Percentiles rank a stretch among this genome's conserved stretches.
Evolutionary conservation across 2,888 invertebrate genomes (phyloP).

Genomic region (Nemotelus nigrinus): DNA sequence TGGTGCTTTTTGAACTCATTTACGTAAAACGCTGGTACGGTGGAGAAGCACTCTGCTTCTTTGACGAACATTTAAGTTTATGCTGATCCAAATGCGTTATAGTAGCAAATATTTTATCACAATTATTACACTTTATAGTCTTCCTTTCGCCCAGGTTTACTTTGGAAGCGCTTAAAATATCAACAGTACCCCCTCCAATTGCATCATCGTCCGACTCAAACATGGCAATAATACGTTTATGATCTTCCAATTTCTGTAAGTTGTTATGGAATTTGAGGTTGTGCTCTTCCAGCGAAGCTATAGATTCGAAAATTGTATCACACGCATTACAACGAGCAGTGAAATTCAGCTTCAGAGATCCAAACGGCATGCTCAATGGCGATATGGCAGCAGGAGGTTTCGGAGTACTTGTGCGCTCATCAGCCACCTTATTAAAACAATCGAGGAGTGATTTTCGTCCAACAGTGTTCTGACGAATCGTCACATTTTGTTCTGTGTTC

Average conservation of each 20-base stretch:
- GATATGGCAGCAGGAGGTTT: slow-evolving; percentile 12
- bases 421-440: slow-evolving; percentile 47
- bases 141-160: slow-evolving; percentile 25
- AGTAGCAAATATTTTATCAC: slow-evolving; percentile 47
- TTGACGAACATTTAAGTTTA: slow-evolving; percentile 38
- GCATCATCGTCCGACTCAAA: slow-evolving; percentile 56
- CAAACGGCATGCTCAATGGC: slow-evolving; percentile 12
- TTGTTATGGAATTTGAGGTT: slow-evolving; percentile 60
- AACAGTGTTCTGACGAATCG: slow-evolving; percentile 33
- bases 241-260: slow-evolving; percentile 55
- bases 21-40: slow-evolving; percentile 32
- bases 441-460: slow-evolving; percentile 48
- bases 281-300: slow-evolving; percentile 60
- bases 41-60: slow-evolving; percentile 24
- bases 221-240: slow-evolving; percentile 61
- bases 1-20: background rate
- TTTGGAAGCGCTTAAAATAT: slow-evolving; percentile 7
- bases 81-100: slow-evolving; percentile 49
- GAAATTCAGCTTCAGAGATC: slow-evolving; percentile 51
- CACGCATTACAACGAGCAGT: slow-evolving; percentile 62
- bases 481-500: slow-evolving; percentile 33
- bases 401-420: slow-evolving; percentile 26
- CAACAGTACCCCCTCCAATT: slow-evolving; percentile 17
- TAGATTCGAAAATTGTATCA: slow-evolving; percentile 58
- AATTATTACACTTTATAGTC: slow-evolving; percentile 43